Evolutionary conservation across 2,113 vertebrate genomes (phyloP).

Genomic region (Pituophis catenifer): DNA sequence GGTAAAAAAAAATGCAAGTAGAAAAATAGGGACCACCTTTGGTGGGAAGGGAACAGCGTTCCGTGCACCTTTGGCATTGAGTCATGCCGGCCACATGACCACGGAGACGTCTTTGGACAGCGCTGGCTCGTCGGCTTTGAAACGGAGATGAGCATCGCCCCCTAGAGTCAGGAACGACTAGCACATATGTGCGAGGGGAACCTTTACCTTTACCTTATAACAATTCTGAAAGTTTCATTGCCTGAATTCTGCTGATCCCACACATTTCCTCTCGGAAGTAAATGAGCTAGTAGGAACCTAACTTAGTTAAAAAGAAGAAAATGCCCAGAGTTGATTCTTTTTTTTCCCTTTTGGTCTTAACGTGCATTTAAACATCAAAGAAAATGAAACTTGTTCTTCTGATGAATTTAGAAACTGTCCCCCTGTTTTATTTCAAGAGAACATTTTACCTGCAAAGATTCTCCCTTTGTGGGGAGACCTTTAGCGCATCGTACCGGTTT

Average conservation of each 20-base stretch:
- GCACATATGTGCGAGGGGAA: too few species aligned
- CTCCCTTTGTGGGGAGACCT: background rate
- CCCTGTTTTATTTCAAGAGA: background rate
- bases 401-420: conserved; percentile 14
- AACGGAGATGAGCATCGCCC: too few species aligned
- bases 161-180: too few species aligned
- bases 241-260: background rate
- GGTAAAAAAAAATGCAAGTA: too few species aligned
- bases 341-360: conserved; percentile 11
- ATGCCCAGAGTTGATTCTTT: background rate
- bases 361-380: conserved; percentile 22
- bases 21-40: too few species aligned
- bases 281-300: background rate
- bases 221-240: background rate
- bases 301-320: background rate
- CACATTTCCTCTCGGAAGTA: background rate
- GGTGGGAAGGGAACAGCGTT: too few species aligned
- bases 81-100: too few species aligned
- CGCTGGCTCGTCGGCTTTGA: too few species aligned
- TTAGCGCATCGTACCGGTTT: background rate
- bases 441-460: background rate
- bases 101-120: too few species aligned
- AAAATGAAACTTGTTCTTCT: conserved; percentile 11
- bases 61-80: too few species aligned
- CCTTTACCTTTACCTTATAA: background rate